Base-by-base conservation (phyloP, 2,888 invertebrate genomes). In the Operophtera brumata region DNA sequence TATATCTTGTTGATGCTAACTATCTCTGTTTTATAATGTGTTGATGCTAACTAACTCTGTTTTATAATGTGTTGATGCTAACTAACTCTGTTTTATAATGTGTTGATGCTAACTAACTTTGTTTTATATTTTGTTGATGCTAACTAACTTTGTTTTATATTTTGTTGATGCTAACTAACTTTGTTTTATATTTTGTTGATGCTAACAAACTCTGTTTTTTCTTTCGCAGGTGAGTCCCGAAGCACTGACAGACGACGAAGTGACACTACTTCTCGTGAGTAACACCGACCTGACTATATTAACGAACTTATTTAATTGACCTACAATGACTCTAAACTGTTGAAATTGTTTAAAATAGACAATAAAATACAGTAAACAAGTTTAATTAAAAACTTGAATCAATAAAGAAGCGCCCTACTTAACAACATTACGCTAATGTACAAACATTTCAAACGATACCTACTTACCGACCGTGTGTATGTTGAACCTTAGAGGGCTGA, bases 201-300 rank as follows among this genome's bases (percentile, higher is more conserved):
- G 7, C 6, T 40, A 30, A 34, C 20, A 47, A 28, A 53, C 37
- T 40, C 34, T 39, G 8, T 28, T 53, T 13, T 30, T 66, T 72
- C 73, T 71, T 75, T 81, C 71, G 20, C 82, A 86, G 86, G 86
- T 88, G 74, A 84, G 84, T 76, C 71, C 78, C 51, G 78, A 84
- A 65, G 75, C 69, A 69, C 64, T 73, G 66, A 60, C 67, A 62
- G 71, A 78, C 70, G 61, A 59, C 40, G 80, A 66, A 68, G 58
- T 69, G 56, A 54, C 47, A 34, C 41, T 61, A 43, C 47, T 66
- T 49, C 59, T 70, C 54, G 78, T 80, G 73, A 80, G 80, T 80
- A 9, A 48, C 32, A 37, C 26, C 20, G 32, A 48, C 46, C 34
- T 25, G 12, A 46, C 45, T 28, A 20, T 40, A 0, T 28, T 30